A percentile compares a stretch with the other conserved stretches of the same genome.
These are phyloP conservation scores for Nomada lathburiana DNA, from an alignment of 2,888 invertebrate genomes.

Conservation along the genomic window DNA sequence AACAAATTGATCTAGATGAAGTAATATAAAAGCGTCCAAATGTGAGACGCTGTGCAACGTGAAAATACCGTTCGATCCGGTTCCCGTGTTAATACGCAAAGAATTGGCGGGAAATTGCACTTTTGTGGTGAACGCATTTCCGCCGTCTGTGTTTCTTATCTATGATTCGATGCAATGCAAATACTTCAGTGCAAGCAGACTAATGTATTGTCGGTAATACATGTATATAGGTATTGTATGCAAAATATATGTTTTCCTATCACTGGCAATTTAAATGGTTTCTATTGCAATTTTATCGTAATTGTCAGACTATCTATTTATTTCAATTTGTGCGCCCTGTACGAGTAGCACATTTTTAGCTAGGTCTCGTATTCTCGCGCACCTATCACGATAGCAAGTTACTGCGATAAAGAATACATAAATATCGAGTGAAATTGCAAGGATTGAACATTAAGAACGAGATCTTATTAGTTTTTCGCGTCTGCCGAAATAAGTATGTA, in stretches of 20 bases:
- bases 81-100: constrained; percentile 15
- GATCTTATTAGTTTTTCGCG: neutral
- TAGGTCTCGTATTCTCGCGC: neutral
- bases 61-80: neutral
- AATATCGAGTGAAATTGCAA: neutral
- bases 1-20: constrained; percentile 4
- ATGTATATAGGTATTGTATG: neutral
- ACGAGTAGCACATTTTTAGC: neutral
- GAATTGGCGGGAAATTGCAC: constrained; percentile 57
- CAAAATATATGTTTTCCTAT: neutral
- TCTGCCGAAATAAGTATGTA: neutral
- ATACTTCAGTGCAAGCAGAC: neutral
- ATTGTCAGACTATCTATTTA: neutral
- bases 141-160: constrained; percentile 1
- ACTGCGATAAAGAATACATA: neutral
- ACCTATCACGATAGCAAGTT: neutral
- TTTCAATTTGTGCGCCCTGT: neutral
- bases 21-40: neutral
- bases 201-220: neutral
- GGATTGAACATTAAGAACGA: neutral
- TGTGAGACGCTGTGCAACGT: neutral
- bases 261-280: neutral
- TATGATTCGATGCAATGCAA: neutral
- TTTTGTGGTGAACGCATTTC: constrained; percentile 15
- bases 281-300: neutral